A percentile compares a stretch with the other conserved stretches of the same genome.
Evolutionary conservation across 2,797 vertebrate genomes (phyloP).

Genomic region (Molossus alvarezi): DNA sequence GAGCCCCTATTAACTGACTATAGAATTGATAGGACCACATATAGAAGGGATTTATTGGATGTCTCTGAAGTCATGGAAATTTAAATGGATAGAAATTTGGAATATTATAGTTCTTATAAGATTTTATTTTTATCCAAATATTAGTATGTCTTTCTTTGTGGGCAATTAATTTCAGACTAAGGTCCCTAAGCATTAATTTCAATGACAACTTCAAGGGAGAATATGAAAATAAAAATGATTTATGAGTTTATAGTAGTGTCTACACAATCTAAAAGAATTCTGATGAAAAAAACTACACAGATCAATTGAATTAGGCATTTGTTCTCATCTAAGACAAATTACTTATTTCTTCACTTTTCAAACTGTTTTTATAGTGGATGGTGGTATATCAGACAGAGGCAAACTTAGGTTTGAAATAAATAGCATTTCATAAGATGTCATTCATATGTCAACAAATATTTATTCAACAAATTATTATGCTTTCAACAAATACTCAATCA

Average conservation of each 20-base stretch:
- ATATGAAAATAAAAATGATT: constrained; percentile 67
- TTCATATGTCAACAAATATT: constrained; percentile 20
- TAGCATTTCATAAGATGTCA: constrained; percentile 42
- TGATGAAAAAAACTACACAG: constrained; percentile 19
- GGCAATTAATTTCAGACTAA: constrained; percentile 50
- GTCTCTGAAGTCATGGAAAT: constrained; percentile 18
- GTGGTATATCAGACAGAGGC: constrained; percentile 7
- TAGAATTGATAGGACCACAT: not conserved
- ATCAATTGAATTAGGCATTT: constrained; percentile 45
- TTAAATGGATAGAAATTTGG: not conserved
- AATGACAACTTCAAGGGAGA: constrained; percentile 3
- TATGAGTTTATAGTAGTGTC: constrained; percentile 52
- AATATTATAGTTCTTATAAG: constrained; percentile 17
- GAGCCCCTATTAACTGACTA: not conserved
- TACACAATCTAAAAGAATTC: constrained; percentile 64
- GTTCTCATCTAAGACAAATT: constrained; percentile 59
- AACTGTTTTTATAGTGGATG: constrained; percentile 24
- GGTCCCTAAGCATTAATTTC: constrained; percentile 51
- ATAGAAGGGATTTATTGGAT: not conserved
- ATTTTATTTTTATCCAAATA: constrained; percentile 44
- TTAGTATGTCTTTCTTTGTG: constrained; percentile 41
- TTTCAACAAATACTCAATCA: constrained; percentile 53
- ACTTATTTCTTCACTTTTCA: constrained; percentile 60
- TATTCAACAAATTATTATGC: not conserved
- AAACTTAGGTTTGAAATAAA: constrained; percentile 65